Evolutionary conservation across 2,797 vertebrate genomes (phyloP), one percentile per base, ranked within the genome.

Genomic region (Diglossa cyanea): DNA sequence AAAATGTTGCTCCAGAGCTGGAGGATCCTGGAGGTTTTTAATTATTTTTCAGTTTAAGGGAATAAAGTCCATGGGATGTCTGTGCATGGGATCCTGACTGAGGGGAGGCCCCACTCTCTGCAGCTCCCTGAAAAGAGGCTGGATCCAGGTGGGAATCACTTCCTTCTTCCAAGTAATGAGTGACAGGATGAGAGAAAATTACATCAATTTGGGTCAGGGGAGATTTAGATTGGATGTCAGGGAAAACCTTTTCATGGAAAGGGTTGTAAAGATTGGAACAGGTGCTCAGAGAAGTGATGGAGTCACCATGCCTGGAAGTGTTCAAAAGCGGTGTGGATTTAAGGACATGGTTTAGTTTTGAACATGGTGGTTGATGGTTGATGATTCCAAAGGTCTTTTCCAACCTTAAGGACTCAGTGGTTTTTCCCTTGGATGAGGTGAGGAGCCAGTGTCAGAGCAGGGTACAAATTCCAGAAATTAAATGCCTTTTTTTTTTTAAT

Each of bases 271-370:
- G 7, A 0, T 13, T 54, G 21, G 31, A 40, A 42, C 2, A 37
- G 10, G 26, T 62, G 31, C 40, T 5, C 40, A 54, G 31, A 47
- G 62, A 54, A 48, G 33, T 14, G 26, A 2, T 48, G 40, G 35
- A 16, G 18, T n/a, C 47, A 24, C 6, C 23, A 61, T 28, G 10
- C 10, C 18, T 28, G 15, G 16, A 68, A 55, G 13, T 5, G 16
- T 12, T 17, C 6, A n/a, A 17, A 39, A 55, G 44, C 3, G 0
- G 0, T 11, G 13, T 17, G 54, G 40, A 61, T 54, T 42, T 61
- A 44, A 45, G 45, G 30, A 60, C 16, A 1, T 5, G 10, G 35
- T 54, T 67, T 54, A 3, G 15, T 40, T 60, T 7, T 28, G 25
- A 60, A 26, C 17, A 3, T 3, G 20, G 33, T 30, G 47, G 13